Evolutionary conservation across 1,140 invertebrate genomes (phyloP).

Genomic region (Drosophila auraria): DNA sequence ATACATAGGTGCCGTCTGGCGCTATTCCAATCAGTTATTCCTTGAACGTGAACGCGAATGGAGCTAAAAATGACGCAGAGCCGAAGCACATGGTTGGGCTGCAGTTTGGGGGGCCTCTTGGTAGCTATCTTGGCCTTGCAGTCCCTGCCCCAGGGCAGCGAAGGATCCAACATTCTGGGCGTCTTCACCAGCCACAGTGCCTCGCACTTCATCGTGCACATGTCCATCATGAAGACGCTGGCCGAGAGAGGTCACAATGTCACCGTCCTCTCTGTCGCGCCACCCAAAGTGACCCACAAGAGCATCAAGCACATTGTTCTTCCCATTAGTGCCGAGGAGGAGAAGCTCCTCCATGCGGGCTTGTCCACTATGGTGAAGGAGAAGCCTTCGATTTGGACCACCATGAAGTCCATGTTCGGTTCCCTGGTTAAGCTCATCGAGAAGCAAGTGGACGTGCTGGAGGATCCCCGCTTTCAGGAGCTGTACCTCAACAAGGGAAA

Average conservation of each 20-base stretch:
- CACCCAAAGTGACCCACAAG: slow-evolving; percentile 71
- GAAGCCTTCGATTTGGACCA: slow-evolving; percentile 58
- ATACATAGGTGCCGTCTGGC: slow-evolving; percentile 15
- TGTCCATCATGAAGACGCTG: slow-evolving; percentile 70
- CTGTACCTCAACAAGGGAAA: slow-evolving; percentile 71
- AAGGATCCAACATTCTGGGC: slow-evolving; percentile 73
- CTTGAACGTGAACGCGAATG: neutral
- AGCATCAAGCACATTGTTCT: slow-evolving; percentile 76
- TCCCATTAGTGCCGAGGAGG: slow-evolving; percentile 46
- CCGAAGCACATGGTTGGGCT: slow-evolving; percentile 9
- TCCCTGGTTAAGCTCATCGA: slow-evolving; percentile 50
- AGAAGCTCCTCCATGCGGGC: slow-evolving; percentile 47
- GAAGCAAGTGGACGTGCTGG: slow-evolving; percentile 67
- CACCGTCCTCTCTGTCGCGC: slow-evolving; percentile 58
- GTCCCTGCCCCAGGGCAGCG: slow-evolving; percentile 13
- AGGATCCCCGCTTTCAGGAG: slow-evolving; percentile 58
- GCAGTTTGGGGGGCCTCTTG: slow-evolving; percentile 41
- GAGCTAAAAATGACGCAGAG: slow-evolving; percentile 30
- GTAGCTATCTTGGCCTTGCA: slow-evolving; percentile 43
- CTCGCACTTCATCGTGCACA: slow-evolving; percentile 78
- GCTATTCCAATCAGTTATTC: slow-evolving; percentile 16
- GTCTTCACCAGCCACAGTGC: slow-evolving; percentile 78
- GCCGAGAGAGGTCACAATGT: slow-evolving; percentile 79
- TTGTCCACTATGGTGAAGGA: slow-evolving; percentile 38
- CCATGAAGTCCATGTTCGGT: slow-evolving; percentile 46